Percentiles rank a stretch among this genome's conserved stretches.
Evolutionary conservation across 2,113 vertebrate genomes (phyloP).

Genomic region (Dinomys branickii): DNA sequence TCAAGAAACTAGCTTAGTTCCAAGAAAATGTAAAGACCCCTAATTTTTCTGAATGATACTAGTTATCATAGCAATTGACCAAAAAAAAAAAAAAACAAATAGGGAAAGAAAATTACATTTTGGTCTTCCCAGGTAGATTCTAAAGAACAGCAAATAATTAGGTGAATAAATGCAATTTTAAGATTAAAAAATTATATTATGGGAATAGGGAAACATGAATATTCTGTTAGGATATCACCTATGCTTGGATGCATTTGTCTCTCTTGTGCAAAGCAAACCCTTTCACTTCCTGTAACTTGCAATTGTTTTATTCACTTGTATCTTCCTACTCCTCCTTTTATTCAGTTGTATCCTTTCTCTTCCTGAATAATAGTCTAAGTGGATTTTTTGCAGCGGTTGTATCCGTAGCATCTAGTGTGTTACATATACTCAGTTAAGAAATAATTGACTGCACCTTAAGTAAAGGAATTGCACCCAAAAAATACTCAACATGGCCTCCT

Average conservation of each 20-base stretch:
- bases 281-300: not conserved
- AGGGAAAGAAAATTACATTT: not conserved
- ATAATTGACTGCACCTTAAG: not conserved
- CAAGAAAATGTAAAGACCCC: not conserved
- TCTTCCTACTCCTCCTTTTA: too few species aligned
- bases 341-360: not conserved
- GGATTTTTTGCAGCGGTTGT: not conserved
- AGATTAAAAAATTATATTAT: not conserved
- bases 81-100: not conserved
- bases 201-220: not conserved
- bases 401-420: not conserved
- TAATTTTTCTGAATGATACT: not conserved
- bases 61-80: not conserved
- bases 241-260: not conserved
- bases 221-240: not conserved
- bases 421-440: not conserved
- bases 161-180: constrained; percentile 38
- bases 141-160: constrained; percentile 11
- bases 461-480: not conserved
- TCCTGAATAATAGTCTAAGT: not conserved
- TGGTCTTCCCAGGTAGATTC: not conserved
- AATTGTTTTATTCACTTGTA: not conserved
- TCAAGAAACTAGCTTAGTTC: not conserved
- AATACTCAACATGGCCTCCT: not conserved
- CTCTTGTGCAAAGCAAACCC: not conserved